Percentiles rank a stretch among this genome's conserved stretches.
Evolutionary conservation across 2,888 invertebrate species (phyloP).

Genomic region (Platycheirus albimanus): DNA sequence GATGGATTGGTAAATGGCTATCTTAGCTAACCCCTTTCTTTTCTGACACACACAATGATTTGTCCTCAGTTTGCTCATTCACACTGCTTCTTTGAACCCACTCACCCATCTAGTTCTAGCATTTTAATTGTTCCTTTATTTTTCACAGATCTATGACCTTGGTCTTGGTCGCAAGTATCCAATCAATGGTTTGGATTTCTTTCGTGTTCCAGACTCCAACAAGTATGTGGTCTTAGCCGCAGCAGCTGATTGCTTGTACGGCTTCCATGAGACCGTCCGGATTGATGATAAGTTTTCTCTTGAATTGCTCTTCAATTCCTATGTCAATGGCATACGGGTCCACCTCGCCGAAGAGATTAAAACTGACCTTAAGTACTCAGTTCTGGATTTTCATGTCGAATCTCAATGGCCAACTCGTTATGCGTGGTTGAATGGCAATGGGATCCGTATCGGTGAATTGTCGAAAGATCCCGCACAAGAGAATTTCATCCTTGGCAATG

Average conservation of each 20-base stretch:
- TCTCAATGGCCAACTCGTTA: slow-evolving; percentile 89
- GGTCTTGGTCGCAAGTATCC: slow-evolving; percentile 90
- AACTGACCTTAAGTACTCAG: slow-evolving; percentile 89
- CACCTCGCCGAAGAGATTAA: slow-evolving; percentile 87
- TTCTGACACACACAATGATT: slow-evolving; percentile 35
- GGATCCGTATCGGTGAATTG: slow-evolving; percentile 91
- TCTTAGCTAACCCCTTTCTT: slow-evolving; percentile 48
- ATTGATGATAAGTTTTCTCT: slow-evolving; percentile 90
- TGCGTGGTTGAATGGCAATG: slow-evolving; percentile 94
- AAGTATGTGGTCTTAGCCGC: slow-evolving; percentile 93
- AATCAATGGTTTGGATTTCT: slow-evolving; percentile 94
- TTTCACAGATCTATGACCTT: slow-evolving; percentile 91
- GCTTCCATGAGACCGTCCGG: slow-evolving; percentile 91
- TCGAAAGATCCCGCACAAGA: slow-evolving; percentile 36
- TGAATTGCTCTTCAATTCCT: slow-evolving; percentile 78
- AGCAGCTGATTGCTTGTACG: slow-evolving; percentile 92
- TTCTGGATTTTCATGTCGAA: slow-evolving; percentile 90
- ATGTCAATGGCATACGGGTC: slow-evolving; percentile 77
- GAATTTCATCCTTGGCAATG: slow-evolving; percentile 59
- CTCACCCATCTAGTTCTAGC: too few relatives aligned
- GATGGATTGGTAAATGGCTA: slow-evolving; percentile 87
- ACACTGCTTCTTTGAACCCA: slow-evolving; percentile 53
- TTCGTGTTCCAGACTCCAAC: slow-evolving; percentile 87
- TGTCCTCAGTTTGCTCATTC: slow-evolving; percentile 49
- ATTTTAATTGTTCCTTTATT: slow-evolving; percentile 79